Base-by-base conservation (phyloP, 2,888 invertebrate genomes). In the Orthosia gracilis region DNA sequence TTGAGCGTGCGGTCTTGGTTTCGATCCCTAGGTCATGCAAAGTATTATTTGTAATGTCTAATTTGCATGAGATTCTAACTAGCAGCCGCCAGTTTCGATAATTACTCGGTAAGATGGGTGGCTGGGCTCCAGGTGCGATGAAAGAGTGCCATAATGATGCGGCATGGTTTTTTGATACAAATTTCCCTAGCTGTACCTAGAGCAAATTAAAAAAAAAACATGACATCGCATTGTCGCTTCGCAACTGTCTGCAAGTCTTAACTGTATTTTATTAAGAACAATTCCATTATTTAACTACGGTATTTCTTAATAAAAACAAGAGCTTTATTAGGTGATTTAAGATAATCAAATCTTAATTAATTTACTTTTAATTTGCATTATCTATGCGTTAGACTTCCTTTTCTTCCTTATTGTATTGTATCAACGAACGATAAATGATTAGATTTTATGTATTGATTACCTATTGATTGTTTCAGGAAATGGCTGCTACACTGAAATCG, bases 401-500 rank as follows among this genome's bases (percentile, higher is more conserved):
- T 61, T 12, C 31, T 54, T n/a, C 21, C 23, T 31, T 62, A 74
- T 74, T 31, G 18, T 21, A 31, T 74, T 54, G n/a, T n/a, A n/a
- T n/a, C 45, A 13, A 21, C 9, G 4, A 47, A 62, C 40, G 31
- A 31, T 74, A 54, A 31, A 61, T 52, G 40, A 59, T n/a, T 54
- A 54, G 47, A 74, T 72, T 45, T 26, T 40, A 9, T 23, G 49
- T 40, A 9, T 23, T 49, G 11, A 23, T 45, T 18, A 31, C 31
- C 7, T 31, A 45, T 72, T 45, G 26, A 50, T 49, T 59, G 21
- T 59, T 45, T 18, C 11, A 21, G 4, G 15, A 31, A 52, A 62
- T 9, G 21, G 5, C 5, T 13, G 17, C 17, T 31, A 18, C 15
- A 15, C 55, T 47, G 54, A 31, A 12, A 57, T 70, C 47, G 45